A percentile compares a stretch with the other conserved stretches of the same genome.
phyloP scores from a whole-genome alignment of 2,888 invertebrate genomes.

The Danaus chrysippus region DNA sequence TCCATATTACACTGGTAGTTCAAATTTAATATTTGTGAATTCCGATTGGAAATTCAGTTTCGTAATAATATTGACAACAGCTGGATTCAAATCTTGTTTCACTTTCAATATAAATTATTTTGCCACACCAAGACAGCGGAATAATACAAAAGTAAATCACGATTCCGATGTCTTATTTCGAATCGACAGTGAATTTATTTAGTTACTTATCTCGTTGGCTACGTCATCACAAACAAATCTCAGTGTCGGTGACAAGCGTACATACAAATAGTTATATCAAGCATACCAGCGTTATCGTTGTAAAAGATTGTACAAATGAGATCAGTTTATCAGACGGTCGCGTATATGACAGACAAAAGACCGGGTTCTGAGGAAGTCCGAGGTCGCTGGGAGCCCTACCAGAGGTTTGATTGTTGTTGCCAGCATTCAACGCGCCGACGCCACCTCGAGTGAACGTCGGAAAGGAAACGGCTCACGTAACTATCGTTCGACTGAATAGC shows the following conservation, averaged over 20 bases:
- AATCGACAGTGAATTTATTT: constrained; percentile 27
- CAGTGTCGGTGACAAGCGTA: constrained; percentile 59
- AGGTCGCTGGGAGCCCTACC: constrained; percentile 51
- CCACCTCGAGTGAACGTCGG: constrained; percentile 73
- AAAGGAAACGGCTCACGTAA: constrained; percentile 66
- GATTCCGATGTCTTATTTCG: constrained; percentile 31
- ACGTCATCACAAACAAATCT: constrained; percentile 70
- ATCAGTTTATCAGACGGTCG: constrained; percentile 56
- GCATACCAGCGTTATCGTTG: constrained; percentile 64
- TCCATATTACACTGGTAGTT: too few species aligned
- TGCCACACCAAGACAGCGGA: constrained; percentile 16
- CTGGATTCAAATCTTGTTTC: constrained; percentile 20
- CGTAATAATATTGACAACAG: constrained; percentile 21
- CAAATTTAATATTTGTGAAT: too few species aligned
- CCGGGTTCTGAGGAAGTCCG: constrained; percentile 57
- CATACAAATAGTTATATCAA: constrained; percentile 57
- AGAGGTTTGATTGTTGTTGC: constrained; percentile 57
- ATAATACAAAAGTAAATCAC: constrained; percentile 22
- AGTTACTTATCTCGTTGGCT: constrained; percentile 30
- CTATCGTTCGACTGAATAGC: constrained; percentile 72
- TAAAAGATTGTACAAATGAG: constrained; percentile 71
- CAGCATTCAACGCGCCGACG: constrained; percentile 66
- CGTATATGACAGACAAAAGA: constrained; percentile 42
- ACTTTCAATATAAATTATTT: constrained; percentile 28
- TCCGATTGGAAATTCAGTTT: constrained; percentile 13